Percentiles rank a stretch among this genome's conserved stretches.
These are phyloP conservation scores for Heliconius aoede DNA, from an alignment of 2,888 invertebrate genomes.

Conservation along the genomic window DNA sequence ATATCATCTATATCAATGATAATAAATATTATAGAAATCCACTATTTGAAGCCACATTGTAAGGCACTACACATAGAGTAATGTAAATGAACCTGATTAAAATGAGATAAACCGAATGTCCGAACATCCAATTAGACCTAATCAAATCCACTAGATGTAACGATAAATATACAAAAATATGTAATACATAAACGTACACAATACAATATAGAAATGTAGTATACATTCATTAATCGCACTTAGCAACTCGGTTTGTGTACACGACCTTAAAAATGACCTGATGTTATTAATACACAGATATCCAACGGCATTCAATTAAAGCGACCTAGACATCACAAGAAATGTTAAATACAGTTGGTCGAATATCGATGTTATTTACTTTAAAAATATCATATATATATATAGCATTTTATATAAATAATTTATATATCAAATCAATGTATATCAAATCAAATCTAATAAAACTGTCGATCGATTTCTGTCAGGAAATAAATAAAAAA, in stretches of 20 bases:
- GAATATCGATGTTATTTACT: background rate
- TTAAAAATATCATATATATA: background rate
- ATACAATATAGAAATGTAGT: too few relatives aligned
- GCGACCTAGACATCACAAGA: slow-evolving; percentile 1
- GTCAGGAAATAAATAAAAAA: too few relatives aligned
- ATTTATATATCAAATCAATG: too few relatives aligned
- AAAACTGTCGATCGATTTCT: too few relatives aligned
- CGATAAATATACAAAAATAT: too few relatives aligned
- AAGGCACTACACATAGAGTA: too few relatives aligned
- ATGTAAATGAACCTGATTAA: too few relatives aligned
- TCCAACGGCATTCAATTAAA: slow-evolving; percentile 14
- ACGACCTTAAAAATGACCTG: slow-evolving; percentile 15
- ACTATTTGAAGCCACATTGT: background rate
- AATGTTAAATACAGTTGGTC: background rate
- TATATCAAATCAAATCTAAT: too few relatives aligned
- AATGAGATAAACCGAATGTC: too few relatives aligned
- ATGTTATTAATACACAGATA: slow-evolving; percentile 11
- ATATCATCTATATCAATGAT: background rate
- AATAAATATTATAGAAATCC: background rate
- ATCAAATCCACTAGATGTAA: too few relatives aligned
- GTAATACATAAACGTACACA: too few relatives aligned
- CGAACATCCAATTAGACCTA: too few relatives aligned
- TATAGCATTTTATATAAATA: background rate
- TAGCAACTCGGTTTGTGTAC: background rate
- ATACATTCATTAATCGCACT: background rate